Evolutionary conservation across 2,113 vertebrate genomes (phyloP).

Genomic region (Grallaria varia): DNA sequence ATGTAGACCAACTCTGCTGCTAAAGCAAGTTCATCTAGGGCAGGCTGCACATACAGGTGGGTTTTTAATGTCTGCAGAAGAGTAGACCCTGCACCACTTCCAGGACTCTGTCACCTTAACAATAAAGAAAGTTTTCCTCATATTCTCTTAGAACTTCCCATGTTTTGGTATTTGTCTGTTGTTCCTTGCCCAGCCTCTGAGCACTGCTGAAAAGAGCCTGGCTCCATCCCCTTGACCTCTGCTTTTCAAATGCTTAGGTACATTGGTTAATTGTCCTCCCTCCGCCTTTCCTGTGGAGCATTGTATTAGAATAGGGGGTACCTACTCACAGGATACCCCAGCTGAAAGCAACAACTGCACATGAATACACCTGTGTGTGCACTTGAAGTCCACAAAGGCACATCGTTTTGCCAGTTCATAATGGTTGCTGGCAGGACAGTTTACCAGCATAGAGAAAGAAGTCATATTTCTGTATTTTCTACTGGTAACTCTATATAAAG

Average conservation of each 20-base stretch:
- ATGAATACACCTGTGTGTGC: accelerated
- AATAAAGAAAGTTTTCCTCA: background rate
- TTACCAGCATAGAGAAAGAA: background rate
- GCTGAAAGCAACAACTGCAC: background rate
- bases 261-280: background rate
- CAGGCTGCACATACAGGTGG: background rate
- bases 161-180: background rate
- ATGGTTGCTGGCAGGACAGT: background rate
- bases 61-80: background rate
- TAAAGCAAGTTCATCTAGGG: background rate
- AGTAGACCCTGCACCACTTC: background rate
- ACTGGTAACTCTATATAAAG: background rate
- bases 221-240: too few species aligned
- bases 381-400: background rate
- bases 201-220: background rate
- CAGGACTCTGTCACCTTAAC: background rate
- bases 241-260: background rate
- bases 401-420: background rate
- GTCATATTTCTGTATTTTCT: background rate
- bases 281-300: background rate
- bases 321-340: background rate
- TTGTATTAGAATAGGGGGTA: background rate
- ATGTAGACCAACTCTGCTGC: background rate
- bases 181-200: background rate
- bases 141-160: background rate